Base-by-base conservation (phyloP, 2,113 vertebrate genomes). In the Atlantisia rogersi region DNA sequence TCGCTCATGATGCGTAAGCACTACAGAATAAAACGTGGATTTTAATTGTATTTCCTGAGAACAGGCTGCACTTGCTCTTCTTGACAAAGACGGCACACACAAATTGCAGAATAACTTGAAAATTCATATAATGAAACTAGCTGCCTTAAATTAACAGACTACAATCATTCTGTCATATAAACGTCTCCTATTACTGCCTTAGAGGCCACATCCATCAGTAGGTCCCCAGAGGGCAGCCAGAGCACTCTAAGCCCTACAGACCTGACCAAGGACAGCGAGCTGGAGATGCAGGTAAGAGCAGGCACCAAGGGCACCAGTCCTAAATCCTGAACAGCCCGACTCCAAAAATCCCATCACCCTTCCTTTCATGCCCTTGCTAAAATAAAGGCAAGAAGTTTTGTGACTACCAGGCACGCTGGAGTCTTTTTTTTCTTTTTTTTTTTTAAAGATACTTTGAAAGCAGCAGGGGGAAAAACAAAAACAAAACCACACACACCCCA, bases 301-400 rank as follows among this genome's bases (percentile, higher is more conserved):
- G 52, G 44, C 37, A 37, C 50, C 56, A 20, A 70, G 60, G 82
- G 50, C 42, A 13, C 44, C 82, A 37, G 15, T 39, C 58, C 90
- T 29, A 93, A 77, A 85, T 40, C 92, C 67, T 58, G 10, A 69
- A 52, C 44, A 64, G 21, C 24, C 42, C 12, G 9, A 28, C 60
- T 65, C 65, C 35, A 32, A 28, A 83, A 87, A 83, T 60, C 32
- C 13, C 9, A 56, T 10, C 85, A 73, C 18, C 40, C 52, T 44
- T 84, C 76, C 86, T 70, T 94, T 65, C 53, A 9, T 29, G 2
- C 2, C 52, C 28, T 52, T 46, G 60, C 53, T 86, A 78, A 90
- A 93, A 83, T 70, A 77, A 87, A 56, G 21, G n/a, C 88, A 87
- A 85, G 65, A 93, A 89, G 86, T 91, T 96, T 90, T 63, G 84